Base-by-base conservation (phyloP, 2,113 vertebrate genomes). In the Bubo bubo region DNA sequence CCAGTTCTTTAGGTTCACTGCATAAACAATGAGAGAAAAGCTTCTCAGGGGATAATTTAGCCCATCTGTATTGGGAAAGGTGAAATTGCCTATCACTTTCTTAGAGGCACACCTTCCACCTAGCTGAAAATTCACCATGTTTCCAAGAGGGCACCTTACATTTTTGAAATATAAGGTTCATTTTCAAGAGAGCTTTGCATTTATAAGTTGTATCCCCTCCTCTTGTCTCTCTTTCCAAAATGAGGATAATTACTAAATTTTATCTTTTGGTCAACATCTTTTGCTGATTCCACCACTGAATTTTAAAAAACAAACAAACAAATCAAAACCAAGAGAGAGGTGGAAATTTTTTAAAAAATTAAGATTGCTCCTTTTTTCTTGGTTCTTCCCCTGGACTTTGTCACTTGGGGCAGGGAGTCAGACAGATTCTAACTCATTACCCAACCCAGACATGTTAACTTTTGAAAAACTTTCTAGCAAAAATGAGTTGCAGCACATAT, bases 271-370 rank as follows among this genome's bases (percentile, higher is more conserved):
- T 34, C 64, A 70, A 39, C 17, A 41, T 20, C 8, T 80, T 75
- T 30, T 68, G 28, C 28, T 18, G 20, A 63, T 70, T 86, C 12
- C 11, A 60, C 11, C 58, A 79, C 4, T 67, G 21, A 79, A 20
- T 79, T 50, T 8, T 45, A 45, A 43, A 56, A 79, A n/a, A 43
- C 28, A 39, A 9, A 43, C 49, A 72, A n/a, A 43, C 22, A 39
- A 52, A 66, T 19, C 45, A 5, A 34, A 45, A 75, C 45, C 14
- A 43, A 26, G 9, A 21, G n/a, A 66, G 22, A 43, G 4, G 53
- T 1, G 3, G 35, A 52, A 6, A 4, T n/a, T 52, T 37, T 10
- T 1, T 11, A 3, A 8, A 30, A 59, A 63, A 15, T 4, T 41
- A 62, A 37, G 20, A 30, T 50, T 20, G 4, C 14, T 68, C 27